A percentile compares a stretch with the other conserved stretches of the same genome.
These are phyloP conservation scores for Conus ventricosus DNA, from an alignment of 1,140 invertebrate genomes.

Conservation along the genomic window DNA sequence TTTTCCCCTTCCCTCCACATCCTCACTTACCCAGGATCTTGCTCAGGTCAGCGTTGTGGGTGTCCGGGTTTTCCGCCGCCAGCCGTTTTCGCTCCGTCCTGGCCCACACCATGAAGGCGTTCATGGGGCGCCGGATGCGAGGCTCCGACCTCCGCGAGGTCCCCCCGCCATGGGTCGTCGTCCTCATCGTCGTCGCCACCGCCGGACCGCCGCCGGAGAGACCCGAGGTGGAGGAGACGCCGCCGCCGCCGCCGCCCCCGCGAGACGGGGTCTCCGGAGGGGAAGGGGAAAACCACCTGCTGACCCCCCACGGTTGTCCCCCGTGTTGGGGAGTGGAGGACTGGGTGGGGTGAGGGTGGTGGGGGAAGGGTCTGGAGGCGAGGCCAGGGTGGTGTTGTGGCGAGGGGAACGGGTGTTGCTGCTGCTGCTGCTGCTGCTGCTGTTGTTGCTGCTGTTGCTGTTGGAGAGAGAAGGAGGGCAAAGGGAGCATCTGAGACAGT, in stretches of 20 bases:
- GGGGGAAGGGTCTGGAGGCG: background rate
- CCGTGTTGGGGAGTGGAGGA: background rate
- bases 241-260: too few relatives aligned
- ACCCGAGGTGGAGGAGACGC: background rate
- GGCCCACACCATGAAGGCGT: slow-evolving; percentile 38
- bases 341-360: background rate
- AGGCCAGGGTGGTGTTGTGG: background rate
- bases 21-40: slow-evolving; percentile 31
- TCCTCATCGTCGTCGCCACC: background rate
- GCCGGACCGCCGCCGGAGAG: background rate
- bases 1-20: background rate
- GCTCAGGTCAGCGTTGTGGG: slow-evolving; percentile 36
- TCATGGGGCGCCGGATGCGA: slow-evolving; percentile 31
- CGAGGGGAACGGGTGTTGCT: background rate
- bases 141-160: slow-evolving; percentile 3
- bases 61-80: slow-evolving; percentile 31
- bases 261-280: background rate
- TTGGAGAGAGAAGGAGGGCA: too few relatives aligned
- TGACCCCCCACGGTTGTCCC: background rate
- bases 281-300: background rate
- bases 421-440: too few relatives aligned
- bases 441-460: too few relatives aligned
- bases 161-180: background rate
- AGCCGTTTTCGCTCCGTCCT: slow-evolving; percentile 13
- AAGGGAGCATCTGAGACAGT: too few relatives aligned